Percentiles rank a stretch among this genome's conserved stretches.
These are phyloP conservation scores for Platycheirus rosarum DNA, from an alignment of 2,888 invertebrate species.

Conservation along the genomic window DNA sequence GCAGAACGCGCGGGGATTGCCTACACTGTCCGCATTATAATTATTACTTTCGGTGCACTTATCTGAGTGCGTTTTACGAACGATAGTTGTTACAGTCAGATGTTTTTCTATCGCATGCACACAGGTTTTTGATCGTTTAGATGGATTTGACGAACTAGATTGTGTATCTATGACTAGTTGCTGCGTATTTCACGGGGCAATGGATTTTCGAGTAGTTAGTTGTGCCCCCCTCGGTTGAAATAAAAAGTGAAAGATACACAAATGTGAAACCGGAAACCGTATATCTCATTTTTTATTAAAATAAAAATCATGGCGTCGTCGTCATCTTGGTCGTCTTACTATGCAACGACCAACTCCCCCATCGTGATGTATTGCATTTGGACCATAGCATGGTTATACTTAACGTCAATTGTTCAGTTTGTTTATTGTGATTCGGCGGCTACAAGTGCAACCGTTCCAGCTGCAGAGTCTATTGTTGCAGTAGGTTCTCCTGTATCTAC, in stretches of 20 bases:
- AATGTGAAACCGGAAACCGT: constrained; percentile 71
- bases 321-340: constrained; percentile 48
- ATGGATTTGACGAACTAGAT: constrained; percentile 50
- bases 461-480: constrained; percentile 54
- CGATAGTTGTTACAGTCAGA: constrained; percentile 44
- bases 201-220: constrained; percentile 62
- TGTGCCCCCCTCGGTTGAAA: constrained; percentile 54
- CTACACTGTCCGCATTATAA: constrained; percentile 43
- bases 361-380: constrained; percentile 69
- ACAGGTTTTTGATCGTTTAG: constrained; percentile 53
- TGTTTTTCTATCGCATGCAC: constrained; percentile 36
- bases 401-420: constrained; percentile 61
- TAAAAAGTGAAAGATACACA: constrained; percentile 65
- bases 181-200: constrained; percentile 48
- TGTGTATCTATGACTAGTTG: constrained; percentile 51
- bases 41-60: constrained; percentile 46
- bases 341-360: constrained; percentile 51
- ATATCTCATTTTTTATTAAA: constrained; percentile 38
- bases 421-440: constrained; percentile 65
- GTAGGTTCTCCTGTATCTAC: constrained; percentile 50
- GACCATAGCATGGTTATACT: constrained; percentile 62
- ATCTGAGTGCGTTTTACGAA: constrained; percentile 32
- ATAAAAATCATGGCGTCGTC: constrained; percentile 60
- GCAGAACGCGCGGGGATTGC: constrained; percentile 24
- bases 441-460: constrained; percentile 66